These are phyloP conservation scores for Calonectris borealis DNA, from an alignment of 2,113 vertebrate species.

Conservation along the genomic window DNA sequence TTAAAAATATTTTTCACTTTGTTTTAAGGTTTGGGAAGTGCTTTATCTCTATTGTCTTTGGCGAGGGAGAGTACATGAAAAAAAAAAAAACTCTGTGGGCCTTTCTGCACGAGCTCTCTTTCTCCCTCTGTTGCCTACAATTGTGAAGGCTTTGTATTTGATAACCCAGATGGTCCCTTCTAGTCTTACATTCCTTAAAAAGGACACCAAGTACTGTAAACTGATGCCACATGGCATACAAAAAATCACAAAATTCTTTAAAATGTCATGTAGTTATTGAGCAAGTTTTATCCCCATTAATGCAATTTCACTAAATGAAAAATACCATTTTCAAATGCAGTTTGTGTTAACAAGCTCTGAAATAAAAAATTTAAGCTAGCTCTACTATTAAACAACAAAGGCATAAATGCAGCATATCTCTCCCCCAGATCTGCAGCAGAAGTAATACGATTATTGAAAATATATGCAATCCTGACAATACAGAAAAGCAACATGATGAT, in stretches of 20 bases:
- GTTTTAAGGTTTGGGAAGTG: neutral
- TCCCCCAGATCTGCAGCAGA: neutral
- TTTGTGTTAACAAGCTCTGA: neutral
- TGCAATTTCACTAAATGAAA: neutral
- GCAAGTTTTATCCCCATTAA: neutral
- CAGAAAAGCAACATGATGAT: neutral
- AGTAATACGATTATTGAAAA: neutral
- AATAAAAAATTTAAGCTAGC: neutral
- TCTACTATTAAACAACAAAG: neutral
- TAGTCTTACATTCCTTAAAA: neutral
- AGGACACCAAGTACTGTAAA: constrained; percentile 4
- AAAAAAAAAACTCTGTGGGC: neutral
- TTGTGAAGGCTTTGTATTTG: neutral
- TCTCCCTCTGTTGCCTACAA: neutral
- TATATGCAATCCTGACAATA: neutral
- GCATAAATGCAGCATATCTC: neutral
- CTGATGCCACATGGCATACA: constrained; percentile 1
- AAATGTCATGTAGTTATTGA: neutral
- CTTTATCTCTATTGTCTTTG: neutral
- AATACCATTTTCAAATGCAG: neutral
- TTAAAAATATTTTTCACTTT: neutral
- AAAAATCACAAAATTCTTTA: neutral
- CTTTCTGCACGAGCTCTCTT: neutral
- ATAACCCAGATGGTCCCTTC: constrained; percentile 55
- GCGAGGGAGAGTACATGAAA: neutral